phyloP scores from a whole-genome alignment of 2,888 invertebrate species.

The Volucella inanis region DNA sequence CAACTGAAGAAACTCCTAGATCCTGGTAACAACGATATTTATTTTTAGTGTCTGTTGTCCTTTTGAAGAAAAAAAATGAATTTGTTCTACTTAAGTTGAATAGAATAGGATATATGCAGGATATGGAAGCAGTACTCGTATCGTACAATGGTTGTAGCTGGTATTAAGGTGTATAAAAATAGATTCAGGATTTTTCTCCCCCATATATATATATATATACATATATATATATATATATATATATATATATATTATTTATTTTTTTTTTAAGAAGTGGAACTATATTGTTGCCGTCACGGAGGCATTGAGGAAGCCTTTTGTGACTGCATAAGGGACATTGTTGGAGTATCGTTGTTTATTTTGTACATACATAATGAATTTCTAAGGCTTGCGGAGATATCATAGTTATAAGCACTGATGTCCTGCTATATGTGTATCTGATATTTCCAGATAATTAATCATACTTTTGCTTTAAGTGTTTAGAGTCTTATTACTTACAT shows the following conservation, averaged over 20 bases:
- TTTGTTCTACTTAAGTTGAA: conserved; percentile 34
- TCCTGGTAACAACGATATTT: conserved; percentile 33
- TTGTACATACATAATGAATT: conserved; percentile 19
- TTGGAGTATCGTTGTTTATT: neutral
- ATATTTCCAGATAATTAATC: neutral
- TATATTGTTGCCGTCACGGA: conserved; percentile 13
- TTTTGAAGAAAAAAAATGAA: conserved; percentile 12
- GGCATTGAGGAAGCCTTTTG: conserved; percentile 37
- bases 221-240: too few relatives aligned
- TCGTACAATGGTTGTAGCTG: conserved; percentile 12
- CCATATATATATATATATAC: too few relatives aligned
- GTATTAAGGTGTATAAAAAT: conserved; percentile 42
- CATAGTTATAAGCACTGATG: conserved; percentile 15
- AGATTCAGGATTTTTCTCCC: conserved; percentile 34
- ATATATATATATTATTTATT: too few relatives aligned
- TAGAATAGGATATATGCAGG: conserved; percentile 4
- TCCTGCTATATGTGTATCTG: conserved; percentile 6
- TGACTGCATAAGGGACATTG: conserved; percentile 31
- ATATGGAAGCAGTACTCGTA: conserved; percentile 6
- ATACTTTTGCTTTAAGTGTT: conserved; percentile 51
- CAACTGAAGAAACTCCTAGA: neutral
- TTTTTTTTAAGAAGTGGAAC: neutral
- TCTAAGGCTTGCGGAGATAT: conserved; percentile 14
- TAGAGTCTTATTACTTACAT: neutral
- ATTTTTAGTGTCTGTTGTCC: conserved; percentile 18